Evolutionary conservation across 2,888 invertebrate genomes (phyloP), one percentile per base, ranked within the genome.

Genomic region (Drosophila limbata): DNA sequence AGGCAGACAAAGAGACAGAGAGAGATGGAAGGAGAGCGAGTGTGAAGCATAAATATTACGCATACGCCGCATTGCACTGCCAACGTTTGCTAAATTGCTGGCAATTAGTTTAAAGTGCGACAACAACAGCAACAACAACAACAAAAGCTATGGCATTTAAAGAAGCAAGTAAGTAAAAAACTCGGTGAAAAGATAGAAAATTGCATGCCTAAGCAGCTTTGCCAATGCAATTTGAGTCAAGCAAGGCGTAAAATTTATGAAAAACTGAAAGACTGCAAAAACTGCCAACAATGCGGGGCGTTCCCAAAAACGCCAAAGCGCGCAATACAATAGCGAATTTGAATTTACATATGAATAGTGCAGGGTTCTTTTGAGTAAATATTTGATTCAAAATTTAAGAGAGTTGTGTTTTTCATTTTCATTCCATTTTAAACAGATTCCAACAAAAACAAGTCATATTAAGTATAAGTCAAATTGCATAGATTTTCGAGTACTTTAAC

Each of bases 81-180:
- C 69, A 74, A 73, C 82, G 84, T 72, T 82, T 67, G 81, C 86
- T 86, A 86, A 85, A 86, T 86, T 82, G 86, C 81, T 75, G 71
- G 86, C 84, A 84, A 84, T 84, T 86, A 84, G 84, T 84, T 81
- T 69, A 79, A 84, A 85, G 76, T 85, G 79, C 82, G 69, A 74
- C 76, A 70, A 65, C 70, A 68, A 67, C 67, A 71, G 19, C 8
- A 55, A 21, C 15, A 57, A 44, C 40, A 44, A 10, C 15, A 39
- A 3, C 25, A 28, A 39, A 25, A 66, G 8, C 6, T 8, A 28
- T 5, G 8, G 28, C 28, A 11, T 25, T 25, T 25, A 15, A 42
- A 52, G 42, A 25, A 31, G 13, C 3, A 17, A 39, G 15, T n/a
- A 60, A 67, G 8, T 6, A 13, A 35, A 5, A 1, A 37, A n/a